Percentiles rank a stretch among this genome's conserved stretches.
Evolutionary conservation across 2,888 invertebrate species (phyloP).

Genomic region (Brachynemurus nebulosus): DNA sequence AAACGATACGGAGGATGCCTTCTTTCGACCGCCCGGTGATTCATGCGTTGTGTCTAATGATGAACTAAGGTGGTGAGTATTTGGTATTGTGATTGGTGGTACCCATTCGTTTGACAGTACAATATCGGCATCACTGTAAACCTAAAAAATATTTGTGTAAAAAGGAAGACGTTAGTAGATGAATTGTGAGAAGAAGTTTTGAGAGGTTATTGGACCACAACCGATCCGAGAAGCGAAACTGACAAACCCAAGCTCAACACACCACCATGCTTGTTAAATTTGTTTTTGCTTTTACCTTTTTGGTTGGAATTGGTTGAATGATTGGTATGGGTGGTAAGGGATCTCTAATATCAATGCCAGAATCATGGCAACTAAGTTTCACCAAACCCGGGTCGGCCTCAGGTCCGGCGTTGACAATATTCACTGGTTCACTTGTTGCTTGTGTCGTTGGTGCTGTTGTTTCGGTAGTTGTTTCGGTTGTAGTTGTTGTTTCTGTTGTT

Average conservation of each 20-base stretch:
- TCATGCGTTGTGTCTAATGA: conserved; percentile 24
- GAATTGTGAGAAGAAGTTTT: no score
- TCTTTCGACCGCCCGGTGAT: conserved; percentile 43
- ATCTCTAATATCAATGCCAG: conserved; percentile 78
- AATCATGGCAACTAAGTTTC: conserved; percentile 78
- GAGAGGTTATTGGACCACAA: conserved; percentile 1
- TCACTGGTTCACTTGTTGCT: not conserved
- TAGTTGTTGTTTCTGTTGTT: not conserved
- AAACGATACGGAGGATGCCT: conserved; percentile 58
- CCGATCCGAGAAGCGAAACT: no score
- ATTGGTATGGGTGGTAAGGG: conserved; percentile 41
- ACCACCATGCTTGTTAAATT: no score
- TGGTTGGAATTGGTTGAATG: conserved; percentile 47
- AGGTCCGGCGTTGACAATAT: conserved; percentile 26
- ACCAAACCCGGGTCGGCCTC: conserved; percentile 50
- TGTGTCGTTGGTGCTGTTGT: not conserved
- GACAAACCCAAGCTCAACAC: no score
- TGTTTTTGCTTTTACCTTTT: conserved; percentile 36
- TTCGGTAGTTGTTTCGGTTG: not conserved
- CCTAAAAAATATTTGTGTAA: no score
- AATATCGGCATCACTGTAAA: conserved; percentile 79
- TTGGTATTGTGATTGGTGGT: conserved; percentile 64
- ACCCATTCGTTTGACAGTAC: conserved; percentile 78
- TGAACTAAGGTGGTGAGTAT: conserved; percentile 40
- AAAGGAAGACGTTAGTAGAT: no score